These are phyloP conservation scores for Epinephelus fuscoguttatus DNA, from an alignment of 2,113 vertebrate species.

Conservation along the genomic window DNA sequence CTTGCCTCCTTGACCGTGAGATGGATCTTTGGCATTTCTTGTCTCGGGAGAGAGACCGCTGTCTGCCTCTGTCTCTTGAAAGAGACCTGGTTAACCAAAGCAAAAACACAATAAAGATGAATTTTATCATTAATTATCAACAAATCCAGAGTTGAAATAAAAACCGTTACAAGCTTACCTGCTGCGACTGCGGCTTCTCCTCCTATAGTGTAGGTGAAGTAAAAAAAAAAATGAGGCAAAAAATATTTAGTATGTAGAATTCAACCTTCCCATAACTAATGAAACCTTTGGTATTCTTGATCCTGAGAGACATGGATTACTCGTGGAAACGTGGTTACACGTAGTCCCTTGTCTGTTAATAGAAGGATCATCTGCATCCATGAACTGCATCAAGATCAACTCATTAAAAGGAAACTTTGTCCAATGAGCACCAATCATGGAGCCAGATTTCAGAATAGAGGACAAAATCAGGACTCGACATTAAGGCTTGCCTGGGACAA, in stretches of 20 bases:
- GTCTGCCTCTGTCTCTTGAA: conserved; percentile 95
- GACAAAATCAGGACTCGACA: conserved; percentile 64
- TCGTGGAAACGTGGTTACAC: conserved; percentile 64
- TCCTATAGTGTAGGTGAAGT: conserved; percentile 83
- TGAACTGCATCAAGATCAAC: conserved; percentile 50
- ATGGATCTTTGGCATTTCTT: conserved; percentile 96
- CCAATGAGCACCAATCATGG: conserved; percentile 40
- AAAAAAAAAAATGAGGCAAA: conserved; percentile 20
- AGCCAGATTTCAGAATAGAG: conserved; percentile 41
- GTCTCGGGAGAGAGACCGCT: conserved; percentile 94
- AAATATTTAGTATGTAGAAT: conserved; percentile 35
- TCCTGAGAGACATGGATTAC: conserved; percentile 39
- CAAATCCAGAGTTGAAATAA: neutral
- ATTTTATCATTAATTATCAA: neutral
- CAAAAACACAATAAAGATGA: neutral
- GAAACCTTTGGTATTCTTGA: conserved; percentile 47
- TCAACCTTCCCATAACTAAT: conserved; percentile 26
- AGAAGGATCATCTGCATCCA: conserved; percentile 81
- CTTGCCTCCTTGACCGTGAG: conserved; percentile 95
- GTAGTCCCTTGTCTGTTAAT: conserved; percentile 69
- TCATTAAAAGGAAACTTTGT: conserved; percentile 38
- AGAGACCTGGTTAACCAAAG: conserved; percentile 86
- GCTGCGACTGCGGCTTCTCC: conserved; percentile 96
- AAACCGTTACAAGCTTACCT: conserved; percentile 83
- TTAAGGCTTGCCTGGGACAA: conserved; percentile 30